phyloP scores from a whole-genome alignment of 2,113 vertebrate species.

The Gadus macrocephalus region DNA sequence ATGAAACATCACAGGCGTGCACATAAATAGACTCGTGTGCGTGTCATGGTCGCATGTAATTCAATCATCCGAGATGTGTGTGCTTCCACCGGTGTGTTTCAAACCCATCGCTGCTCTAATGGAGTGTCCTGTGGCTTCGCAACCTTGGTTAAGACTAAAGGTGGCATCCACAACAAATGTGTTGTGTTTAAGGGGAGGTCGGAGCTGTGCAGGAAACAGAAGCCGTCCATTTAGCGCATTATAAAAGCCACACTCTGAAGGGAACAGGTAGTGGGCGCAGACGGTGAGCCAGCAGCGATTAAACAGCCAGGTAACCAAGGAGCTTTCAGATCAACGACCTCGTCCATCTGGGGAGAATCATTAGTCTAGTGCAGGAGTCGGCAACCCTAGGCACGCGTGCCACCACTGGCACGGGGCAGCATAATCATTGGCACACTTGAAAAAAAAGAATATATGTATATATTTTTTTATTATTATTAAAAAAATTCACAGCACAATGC shows the following conservation, averaged over 20 bases:
- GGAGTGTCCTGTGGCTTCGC: slow-evolving; percentile 53
- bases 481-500: too few species aligned
- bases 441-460: too few species aligned
- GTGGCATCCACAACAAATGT: slow-evolving; percentile 49
- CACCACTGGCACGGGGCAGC: too few species aligned
- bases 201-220: slow-evolving; percentile 64
- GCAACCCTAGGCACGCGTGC: too few species aligned
- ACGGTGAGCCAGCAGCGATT: slow-evolving; percentile 60
- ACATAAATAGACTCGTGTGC: too few species aligned
- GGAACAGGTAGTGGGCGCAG: slow-evolving; percentile 54
- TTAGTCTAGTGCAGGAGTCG: not conserved
- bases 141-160: slow-evolving; percentile 55
- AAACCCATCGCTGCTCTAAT: slow-evolving; percentile 51
- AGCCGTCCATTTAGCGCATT: slow-evolving; percentile 69
- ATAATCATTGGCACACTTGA: too few species aligned
- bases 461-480: too few species aligned
- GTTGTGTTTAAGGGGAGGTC: slow-evolving; percentile 48
- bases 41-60: not conserved
- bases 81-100: slow-evolving; percentile 20
- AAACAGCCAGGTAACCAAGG: slow-evolving; percentile 10
- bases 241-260: slow-evolving; percentile 64
- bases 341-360: slow-evolving; percentile 40
- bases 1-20: too few species aligned
- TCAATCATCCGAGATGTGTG: not conserved
- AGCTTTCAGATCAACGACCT: slow-evolving; percentile 51